Evolutionary conservation across 2,888 invertebrate species (phyloP).

Genomic region (Microplitis deprimator): DNA sequence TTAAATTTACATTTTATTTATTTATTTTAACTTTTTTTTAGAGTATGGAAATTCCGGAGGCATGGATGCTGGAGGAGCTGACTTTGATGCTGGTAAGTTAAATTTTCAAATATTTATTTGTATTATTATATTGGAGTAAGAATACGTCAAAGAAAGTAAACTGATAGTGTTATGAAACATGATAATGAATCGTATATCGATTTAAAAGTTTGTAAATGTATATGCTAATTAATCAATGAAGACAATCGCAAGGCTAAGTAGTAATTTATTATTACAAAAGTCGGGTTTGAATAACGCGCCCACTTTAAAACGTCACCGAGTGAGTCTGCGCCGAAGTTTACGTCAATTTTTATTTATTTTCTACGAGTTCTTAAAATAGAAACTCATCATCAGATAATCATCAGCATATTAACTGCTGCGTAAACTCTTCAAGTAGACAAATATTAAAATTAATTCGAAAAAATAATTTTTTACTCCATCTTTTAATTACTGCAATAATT

Average conservation of each 20-base stretch:
- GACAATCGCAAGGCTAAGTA: background rate
- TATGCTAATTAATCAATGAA: background rate
- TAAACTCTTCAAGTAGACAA: background rate
- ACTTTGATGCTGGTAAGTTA: constrained; percentile 84
- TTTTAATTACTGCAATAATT: background rate
- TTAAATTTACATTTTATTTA: background rate
- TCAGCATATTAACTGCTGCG: background rate
- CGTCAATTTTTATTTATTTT: background rate
- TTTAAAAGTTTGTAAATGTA: background rate
- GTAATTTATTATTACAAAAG: background rate
- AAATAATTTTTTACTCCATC: background rate
- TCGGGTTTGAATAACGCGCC: background rate
- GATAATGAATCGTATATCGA: background rate
- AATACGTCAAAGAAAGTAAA: background rate
- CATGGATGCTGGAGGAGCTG: constrained; percentile 85
- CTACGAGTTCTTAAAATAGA: constrained; percentile 22
- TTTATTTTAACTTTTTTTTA: constrained; percentile 70
- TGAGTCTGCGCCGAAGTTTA: background rate
- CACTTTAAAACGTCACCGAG: background rate
- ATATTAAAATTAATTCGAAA: background rate
- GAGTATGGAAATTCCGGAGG: constrained; percentile 83
- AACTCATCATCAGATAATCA: background rate
- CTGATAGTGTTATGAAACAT: background rate
- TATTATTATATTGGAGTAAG: background rate
- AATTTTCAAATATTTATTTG: background rate